Conservation (phyloP, 2,888 invertebrate genomes). For the Saturnia japonica region DNA sequence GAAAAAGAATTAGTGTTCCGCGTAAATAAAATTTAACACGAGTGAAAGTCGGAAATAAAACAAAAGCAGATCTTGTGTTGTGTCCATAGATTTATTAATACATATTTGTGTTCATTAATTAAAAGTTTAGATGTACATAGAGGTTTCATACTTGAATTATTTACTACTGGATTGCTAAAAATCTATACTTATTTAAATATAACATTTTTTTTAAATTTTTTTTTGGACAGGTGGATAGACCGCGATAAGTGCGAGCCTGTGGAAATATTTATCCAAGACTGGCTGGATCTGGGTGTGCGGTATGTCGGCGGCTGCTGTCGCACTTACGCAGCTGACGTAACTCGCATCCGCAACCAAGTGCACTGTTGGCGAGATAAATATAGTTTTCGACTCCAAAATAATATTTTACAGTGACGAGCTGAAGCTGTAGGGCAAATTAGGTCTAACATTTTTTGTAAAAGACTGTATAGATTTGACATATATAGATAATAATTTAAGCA, state of each 20-base stretch:
- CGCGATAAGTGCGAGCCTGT: conserved; percentile 87
- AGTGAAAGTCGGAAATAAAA: too few relatives aligned
- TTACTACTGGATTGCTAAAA: background rate
- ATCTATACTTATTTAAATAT: background rate
- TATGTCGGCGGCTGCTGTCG: conserved; percentile 97
- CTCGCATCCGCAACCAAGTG: conserved; percentile 85
- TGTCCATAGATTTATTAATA: too few relatives aligned
- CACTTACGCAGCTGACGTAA: conserved; percentile 91
- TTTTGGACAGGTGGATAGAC: conserved; percentile 84
- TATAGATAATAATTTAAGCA: background rate
- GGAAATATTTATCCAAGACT: conserved; percentile 87
- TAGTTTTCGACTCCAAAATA: conserved; percentile 38
- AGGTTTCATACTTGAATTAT: background rate
- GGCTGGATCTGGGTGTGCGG: conserved; percentile 90
- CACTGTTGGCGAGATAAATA: conserved; percentile 73
- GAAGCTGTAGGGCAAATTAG: background rate
- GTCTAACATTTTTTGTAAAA: background rate
- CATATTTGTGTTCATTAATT: too few relatives aligned
- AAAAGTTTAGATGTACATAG: too few relatives aligned
- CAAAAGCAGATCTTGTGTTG: too few relatives aligned
- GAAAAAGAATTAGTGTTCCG: too few relatives aligned
- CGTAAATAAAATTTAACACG: too few relatives aligned
- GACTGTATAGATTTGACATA: background rate
- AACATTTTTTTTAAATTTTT: background rate
- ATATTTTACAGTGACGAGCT: conserved; percentile 8